Percentiles rank a stretch among this genome's conserved stretches.
Evolutionary conservation across 2,888 invertebrate species (phyloP).

Genomic region (Papilio elwesi): DNA sequence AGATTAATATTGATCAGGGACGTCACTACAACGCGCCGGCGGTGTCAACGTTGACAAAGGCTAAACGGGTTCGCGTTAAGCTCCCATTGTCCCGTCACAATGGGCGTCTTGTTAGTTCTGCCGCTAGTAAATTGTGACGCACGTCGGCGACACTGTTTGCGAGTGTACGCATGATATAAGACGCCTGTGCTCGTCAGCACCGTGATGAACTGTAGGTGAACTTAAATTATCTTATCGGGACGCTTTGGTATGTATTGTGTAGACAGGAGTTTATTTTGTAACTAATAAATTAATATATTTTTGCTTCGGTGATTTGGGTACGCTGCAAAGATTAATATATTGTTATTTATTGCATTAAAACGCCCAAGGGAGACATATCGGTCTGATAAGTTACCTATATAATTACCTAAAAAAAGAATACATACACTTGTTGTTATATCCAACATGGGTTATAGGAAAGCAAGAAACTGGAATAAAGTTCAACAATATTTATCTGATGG

Average conservation of each 20-base stretch:
- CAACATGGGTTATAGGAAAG: no score
- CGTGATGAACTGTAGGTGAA: constrained; percentile 14
- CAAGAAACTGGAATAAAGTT: no score
- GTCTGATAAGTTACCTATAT: no score
- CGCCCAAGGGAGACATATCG: no score
- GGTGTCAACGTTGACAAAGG: constrained; percentile 46
- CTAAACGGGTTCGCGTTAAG: constrained; percentile 49
- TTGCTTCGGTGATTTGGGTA: not conserved
- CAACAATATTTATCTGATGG: no score
- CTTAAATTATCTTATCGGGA: constrained; percentile 12
- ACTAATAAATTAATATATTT: not conserved
- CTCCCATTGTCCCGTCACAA: constrained; percentile 52
- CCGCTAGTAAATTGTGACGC: constrained; percentile 46
- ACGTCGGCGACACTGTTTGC: constrained; percentile 41
- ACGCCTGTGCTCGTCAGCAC: not conserved
- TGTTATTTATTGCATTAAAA: no score
- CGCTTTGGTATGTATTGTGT: not conserved
- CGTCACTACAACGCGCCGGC: constrained; percentile 37
- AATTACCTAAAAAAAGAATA: no score
- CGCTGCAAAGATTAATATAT: no score
- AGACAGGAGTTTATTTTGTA: not conserved
- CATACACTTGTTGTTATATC: no score
- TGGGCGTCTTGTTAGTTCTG: constrained; percentile 46
- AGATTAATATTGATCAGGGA: constrained; percentile 39
- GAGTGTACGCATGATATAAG: constrained; percentile 29